Base-by-base conservation (phyloP, 2,113 vertebrate species). In the Catharus minimus region DNA sequence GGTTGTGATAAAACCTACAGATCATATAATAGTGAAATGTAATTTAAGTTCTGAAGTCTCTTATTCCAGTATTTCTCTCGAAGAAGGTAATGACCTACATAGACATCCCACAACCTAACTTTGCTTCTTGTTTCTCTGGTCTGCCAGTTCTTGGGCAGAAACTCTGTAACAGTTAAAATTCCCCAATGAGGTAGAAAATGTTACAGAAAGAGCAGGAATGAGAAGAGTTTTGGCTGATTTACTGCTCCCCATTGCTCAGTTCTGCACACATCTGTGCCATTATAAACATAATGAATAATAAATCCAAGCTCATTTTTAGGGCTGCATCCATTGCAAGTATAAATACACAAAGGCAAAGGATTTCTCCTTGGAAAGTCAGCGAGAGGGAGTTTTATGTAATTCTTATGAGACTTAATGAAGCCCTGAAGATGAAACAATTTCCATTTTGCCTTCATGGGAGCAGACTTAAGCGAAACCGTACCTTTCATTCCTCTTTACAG, bases 221-320 rank as follows among this genome's bases (percentile, higher is more conserved):
- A 90, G 83, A 90, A 88, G 82, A 79, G 77, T 90, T 94, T 95
- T 65, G 90, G 88, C 74, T 94, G 90, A 93, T 94, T 90, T 93
- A 68, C 84, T 92, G 77, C 88, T 95, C 89, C 93, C 88, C 47
- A 86, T 96, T 95, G 83, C 93, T 96, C 86, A 82, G 62, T 95
- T 94, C 93, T 93, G 71, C 92, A 90, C 58, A 90, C 78, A 90
- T 95, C 93, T 92, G 79, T 95, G 93, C 90, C 89, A 95, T 94
- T 96, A 94, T 90, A 96, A 96, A 95, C 92, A 92, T 93, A 96
- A 95, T 96, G 90, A 96, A 96, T 96, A 96, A 96, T 96, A 95
- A 95, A 96, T 95, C 93, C 93, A 95, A 93, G 90, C 93, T 92
- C 89, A 95, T 94, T 94, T 90, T 95, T 90, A 95, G 83, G 69